phyloP scores from a whole-genome alignment of 2,888 invertebrate species.

The Macrophya alboannulata region DNA sequence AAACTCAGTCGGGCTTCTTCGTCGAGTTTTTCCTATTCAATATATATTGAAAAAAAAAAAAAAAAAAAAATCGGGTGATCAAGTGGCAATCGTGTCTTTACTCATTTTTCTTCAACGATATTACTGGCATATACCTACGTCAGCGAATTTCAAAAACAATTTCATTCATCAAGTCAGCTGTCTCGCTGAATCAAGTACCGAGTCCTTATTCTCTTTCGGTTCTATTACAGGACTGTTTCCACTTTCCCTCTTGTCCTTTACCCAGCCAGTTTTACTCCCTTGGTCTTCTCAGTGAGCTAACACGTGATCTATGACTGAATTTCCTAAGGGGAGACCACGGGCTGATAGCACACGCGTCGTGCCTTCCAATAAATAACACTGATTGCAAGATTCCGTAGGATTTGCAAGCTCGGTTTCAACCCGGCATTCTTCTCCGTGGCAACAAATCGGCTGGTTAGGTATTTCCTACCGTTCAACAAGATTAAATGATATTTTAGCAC shows the following conservation, averaged over 20 bases:
- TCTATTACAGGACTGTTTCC: not conserved
- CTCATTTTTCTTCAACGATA: not conserved
- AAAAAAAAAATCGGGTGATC: not conserved
- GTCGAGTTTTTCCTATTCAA: no score
- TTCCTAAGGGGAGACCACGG: conserved; percentile 55
- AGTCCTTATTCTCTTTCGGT: conserved; percentile 6
- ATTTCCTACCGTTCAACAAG: not conserved
- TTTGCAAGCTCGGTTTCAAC: conserved; percentile 55
- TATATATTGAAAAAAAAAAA: not conserved
- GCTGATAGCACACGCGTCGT: conserved; percentile 56
- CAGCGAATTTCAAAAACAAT: not conserved
- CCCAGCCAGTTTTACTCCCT: conserved; percentile 15
- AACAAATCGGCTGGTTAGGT: conserved; percentile 8
- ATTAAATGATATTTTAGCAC: not conserved
- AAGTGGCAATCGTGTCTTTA: not conserved
- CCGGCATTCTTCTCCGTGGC: not conserved
- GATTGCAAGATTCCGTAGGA: conserved; percentile 63
- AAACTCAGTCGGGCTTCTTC: not conserved
- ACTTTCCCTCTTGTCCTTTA: not conserved
- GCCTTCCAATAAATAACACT: conserved; percentile 65
- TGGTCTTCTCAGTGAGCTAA: conserved; percentile 51
- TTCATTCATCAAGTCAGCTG: not conserved
- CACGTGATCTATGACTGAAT: conserved; percentile 64
- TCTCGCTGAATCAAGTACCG: not conserved
- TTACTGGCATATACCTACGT: not conserved